Evolutionary conservation across 2,113 vertebrate genomes (phyloP), one percentile per base, ranked within the genome.

Genomic region (Forbesichthys agassizii): DNA sequence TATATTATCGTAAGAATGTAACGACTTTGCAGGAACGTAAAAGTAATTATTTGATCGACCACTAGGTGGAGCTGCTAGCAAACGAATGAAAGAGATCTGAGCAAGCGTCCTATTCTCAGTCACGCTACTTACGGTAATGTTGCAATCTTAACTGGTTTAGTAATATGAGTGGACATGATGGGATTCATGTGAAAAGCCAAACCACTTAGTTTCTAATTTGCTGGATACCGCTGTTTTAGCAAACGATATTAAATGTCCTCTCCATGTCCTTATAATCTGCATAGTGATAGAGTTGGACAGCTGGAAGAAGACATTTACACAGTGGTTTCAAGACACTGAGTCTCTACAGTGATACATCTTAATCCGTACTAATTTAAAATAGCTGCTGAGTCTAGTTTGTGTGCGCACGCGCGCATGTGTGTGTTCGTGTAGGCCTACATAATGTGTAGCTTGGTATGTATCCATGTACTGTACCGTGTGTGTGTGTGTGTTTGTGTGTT

Each of bases 181-280:
- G 80, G 78, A 87, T 86, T 81, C 82, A 77, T 83, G 81, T 86
- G 80, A 82, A 83, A 85, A 86, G 87, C 85, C 82, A 79, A 83
- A 76, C 78, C 82, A 86, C 86, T 84, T 90, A 79, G 85, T 84
- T 88, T 81, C 83, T 88, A 84, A 88, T 91, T 89, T 88, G 84
- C 77, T 20, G 67, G 69, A 85, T 84, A 75, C 79, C 80, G 81
- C 82, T 77, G 84, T 83, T 67, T 77, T 81, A 84, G 75, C 78
- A 83, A 79, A 90, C 81, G 84, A 80, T 42, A 42, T 42, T 42
- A 42, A 42, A 81, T 87, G 78, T 78, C 64, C 47, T 81, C 73
- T 72, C 66, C 48, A 47, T 71, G 56, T 82, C 80, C 74, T 75
- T 9, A 64, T 79, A 86, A 84, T 86, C 86, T 85, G 85, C 77